Conservation (phyloP, 1,140 invertebrate species). For the Ericerus pela region DNA sequence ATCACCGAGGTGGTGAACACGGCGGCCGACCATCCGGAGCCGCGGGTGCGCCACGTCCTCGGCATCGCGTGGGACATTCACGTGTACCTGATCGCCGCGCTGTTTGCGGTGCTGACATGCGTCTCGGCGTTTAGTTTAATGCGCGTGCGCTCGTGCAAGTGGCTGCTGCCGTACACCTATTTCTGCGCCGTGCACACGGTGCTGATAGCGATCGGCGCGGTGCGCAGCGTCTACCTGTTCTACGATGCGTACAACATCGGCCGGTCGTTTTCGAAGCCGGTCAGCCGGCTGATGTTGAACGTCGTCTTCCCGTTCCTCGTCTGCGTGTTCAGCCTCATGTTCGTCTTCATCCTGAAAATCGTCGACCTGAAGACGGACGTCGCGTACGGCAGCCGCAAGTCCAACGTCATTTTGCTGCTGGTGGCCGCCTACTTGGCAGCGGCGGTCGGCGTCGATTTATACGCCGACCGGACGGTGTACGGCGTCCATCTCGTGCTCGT, state of each 20-base stretch:
- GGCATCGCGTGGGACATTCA: slow-evolving; percentile 75
- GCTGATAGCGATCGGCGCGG: slow-evolving; percentile 58
- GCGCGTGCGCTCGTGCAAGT: slow-evolving; percentile 60
- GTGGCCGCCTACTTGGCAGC: slow-evolving; percentile 48
- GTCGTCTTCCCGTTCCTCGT: slow-evolving; percentile 68
- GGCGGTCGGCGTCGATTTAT: slow-evolving; percentile 59
- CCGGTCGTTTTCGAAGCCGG: slow-evolving; percentile 53
- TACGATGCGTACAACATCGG: slow-evolving; percentile 79
- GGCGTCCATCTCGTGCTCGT: slow-evolving; percentile 49
- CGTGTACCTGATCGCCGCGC: slow-evolving; percentile 64
- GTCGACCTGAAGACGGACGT: slow-evolving; percentile 35
- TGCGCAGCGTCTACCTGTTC: slow-evolving; percentile 70
- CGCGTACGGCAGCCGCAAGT: slow-evolving; percentile 36
- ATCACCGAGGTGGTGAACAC: neutral
- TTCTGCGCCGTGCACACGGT: slow-evolving; percentile 69
- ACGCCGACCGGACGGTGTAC: slow-evolving; percentile 33
- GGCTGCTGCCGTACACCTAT: slow-evolving; percentile 63
- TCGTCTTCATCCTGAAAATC: slow-evolving; percentile 63
- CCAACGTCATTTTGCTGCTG: slow-evolving; percentile 43
- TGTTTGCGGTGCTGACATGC: slow-evolving; percentile 63
- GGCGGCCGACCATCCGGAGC: slow-evolving; percentile 21
- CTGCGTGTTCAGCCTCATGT: slow-evolving; percentile 67
- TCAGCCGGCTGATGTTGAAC: slow-evolving; percentile 66
- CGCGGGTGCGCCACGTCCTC: slow-evolving; percentile 24
- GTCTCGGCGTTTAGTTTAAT: slow-evolving; percentile 69